phyloP scores from a whole-genome alignment of 2,888 invertebrate species.

The Thysanoteuthis rhombus region DNA sequence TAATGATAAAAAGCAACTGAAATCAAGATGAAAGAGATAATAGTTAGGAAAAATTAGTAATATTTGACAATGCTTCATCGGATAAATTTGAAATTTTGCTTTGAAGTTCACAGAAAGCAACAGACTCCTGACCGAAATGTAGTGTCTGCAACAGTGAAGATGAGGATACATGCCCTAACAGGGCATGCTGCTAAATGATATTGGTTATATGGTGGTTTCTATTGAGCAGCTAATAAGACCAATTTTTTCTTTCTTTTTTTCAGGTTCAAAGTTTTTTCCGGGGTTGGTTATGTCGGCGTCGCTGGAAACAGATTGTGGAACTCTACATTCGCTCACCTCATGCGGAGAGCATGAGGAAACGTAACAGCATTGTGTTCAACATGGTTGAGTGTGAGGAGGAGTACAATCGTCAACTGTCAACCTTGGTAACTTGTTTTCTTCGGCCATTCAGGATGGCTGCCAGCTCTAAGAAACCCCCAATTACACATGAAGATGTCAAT shows the following conservation, averaged over 20 bases:
- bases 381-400: constrained; percentile 95
- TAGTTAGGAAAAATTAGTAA: too few relatives aligned
- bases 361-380: constrained; percentile 78
- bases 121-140: too few relatives aligned
- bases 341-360: constrained; percentile 90
- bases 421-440: constrained; percentile 85
- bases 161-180: too few relatives aligned
- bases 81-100: too few relatives aligned
- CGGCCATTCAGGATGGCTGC: constrained; percentile 90
- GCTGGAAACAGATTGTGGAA: constrained; percentile 95
- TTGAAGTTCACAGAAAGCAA: too few relatives aligned
- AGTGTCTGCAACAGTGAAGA: too few relatives aligned
- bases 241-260: constrained; percentile 26
- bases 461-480: constrained; percentile 90
- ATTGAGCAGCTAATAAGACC: too few relatives aligned
- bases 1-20: too few relatives aligned
- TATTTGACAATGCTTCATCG: too few relatives aligned
- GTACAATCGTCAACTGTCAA: constrained; percentile 89
- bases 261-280: constrained; percentile 87
- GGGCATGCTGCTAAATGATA: too few relatives aligned
- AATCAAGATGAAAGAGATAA: too few relatives aligned
- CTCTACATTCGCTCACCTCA: constrained; percentile 94
- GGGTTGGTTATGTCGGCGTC: constrained; percentile 88
- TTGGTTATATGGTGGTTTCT: too few relatives aligned
- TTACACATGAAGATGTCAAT: constrained; percentile 91